Base-by-base conservation (phyloP, 2,113 vertebrate species). In the Prietella phreatophila region DNA sequence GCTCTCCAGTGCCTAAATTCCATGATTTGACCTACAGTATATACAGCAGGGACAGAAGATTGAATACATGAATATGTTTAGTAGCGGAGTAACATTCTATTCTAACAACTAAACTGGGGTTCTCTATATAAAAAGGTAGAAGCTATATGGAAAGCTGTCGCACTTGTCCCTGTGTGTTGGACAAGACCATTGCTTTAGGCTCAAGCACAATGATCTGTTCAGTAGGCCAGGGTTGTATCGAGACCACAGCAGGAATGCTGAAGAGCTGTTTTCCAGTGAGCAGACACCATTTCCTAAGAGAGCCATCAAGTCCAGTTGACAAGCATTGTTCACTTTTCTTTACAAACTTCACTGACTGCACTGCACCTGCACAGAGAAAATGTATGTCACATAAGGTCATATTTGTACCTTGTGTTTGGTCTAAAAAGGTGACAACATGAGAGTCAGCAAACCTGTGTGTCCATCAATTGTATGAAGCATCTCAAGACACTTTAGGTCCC, bases 241-340 rank as follows among this genome's bases (percentile, higher is more conserved):
- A 89, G 14, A 85, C 86, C 0, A 63, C 91, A 7, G 95, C 92
- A 60, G 90, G 89, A 73, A 96, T 91, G 82, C 91, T 89, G 87
- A 93, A 92, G 85, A 94, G 92, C 90, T 94, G 92, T 85, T 90
- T 94, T 76, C 95, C 95, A 5, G 91, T 95, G 19, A 86, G 89
- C 53, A 96, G 87, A 76, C 94, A 93, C 96, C 96, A 97, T 80
- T 92, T 88, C 39, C 55, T 89, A 90, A 97, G 89, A 0, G 93
- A 95, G 67, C 91, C 91, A 55, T 97, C 97, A 25, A 76, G 88
- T 2, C 95, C 95, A 81, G 95, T 91, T 11, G 96, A 96, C 81
- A 96, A 76, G 88, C 94, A 96, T 0, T 90, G 56, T 3, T 90
- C 89, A 25, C 93, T 93, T 82, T 84, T 89, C 4, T 88, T 92